Percentiles rank a stretch among this genome's conserved stretches.
Conservation (phyloP, 2,797 vertebrate genomes). For the Macrochelys suwanniensis region DNA sequence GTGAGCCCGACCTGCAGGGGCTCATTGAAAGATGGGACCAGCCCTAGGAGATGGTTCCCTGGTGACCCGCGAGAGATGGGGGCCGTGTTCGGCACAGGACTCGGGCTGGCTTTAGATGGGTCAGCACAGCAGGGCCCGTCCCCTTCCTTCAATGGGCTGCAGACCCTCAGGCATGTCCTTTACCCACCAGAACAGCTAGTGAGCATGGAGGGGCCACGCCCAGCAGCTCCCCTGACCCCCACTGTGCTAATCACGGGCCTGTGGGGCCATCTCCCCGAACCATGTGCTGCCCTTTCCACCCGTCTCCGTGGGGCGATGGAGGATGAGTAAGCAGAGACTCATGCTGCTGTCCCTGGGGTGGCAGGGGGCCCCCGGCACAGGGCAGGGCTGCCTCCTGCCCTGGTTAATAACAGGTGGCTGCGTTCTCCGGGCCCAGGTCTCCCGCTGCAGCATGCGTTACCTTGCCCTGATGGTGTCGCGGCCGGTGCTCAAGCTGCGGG, state of each 20-base stretch:
- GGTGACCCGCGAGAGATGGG: neutral
- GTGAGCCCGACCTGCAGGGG: neutral
- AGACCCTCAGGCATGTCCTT: neutral
- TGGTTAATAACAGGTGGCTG: neutral
- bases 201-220: neutral
- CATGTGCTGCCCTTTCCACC: too few species aligned
- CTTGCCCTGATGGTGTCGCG: slow-evolving; percentile 93
- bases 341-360: neutral
- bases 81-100: neutral
- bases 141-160: neutral
- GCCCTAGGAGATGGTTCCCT: too few species aligned
- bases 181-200: neutral
- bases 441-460: slow-evolving; percentile 96
- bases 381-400: neutral
- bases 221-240: too few species aligned
- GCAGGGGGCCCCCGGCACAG: accelerated
- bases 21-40: neutral
- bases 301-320: too few species aligned
- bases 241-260: neutral
- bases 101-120: neutral
- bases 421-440: slow-evolving; percentile 84
- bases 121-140: neutral
- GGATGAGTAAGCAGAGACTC: too few species aligned
- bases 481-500: slow-evolving; percentile 92
- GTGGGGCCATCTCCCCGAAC: neutral